Evolutionary conservation across 2,888 invertebrate genomes (phyloP).

Genomic region (Tanypteryx hageni): DNA sequence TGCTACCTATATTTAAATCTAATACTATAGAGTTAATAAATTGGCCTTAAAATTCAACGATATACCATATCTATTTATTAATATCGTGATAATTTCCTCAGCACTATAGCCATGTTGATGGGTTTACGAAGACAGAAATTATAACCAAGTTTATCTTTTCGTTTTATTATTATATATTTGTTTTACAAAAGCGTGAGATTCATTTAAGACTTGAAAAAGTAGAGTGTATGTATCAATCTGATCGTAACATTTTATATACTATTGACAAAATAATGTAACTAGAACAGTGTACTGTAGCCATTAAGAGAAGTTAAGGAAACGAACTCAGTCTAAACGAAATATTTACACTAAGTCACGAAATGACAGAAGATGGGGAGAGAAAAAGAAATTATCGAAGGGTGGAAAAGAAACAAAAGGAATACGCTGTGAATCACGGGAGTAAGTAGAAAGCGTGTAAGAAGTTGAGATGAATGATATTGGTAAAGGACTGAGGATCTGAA

Average conservation of each 20-base stretch:
- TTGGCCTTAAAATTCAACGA: no score
- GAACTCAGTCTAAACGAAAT: background rate
- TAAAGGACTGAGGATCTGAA: constrained; percentile 13
- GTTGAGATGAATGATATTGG: constrained; percentile 34
- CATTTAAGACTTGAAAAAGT: no score
- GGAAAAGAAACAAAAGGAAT: background rate
- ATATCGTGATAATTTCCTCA: no score
- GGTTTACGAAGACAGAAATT: no score
- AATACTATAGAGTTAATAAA: no score
- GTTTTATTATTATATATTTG: no score
- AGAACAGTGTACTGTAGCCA: background rate
- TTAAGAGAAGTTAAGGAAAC: background rate
- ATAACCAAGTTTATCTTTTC: no score
- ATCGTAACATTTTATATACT: background rate
- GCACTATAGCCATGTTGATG: no score
- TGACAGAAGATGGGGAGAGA: background rate
- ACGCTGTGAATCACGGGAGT: background rate
- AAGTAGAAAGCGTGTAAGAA: constrained; percentile 13
- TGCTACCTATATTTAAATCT: no score
- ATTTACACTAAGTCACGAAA: background rate
- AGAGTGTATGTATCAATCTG: background rate
- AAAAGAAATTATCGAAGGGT: background rate
- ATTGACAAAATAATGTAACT: background rate
- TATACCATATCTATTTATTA: no score
- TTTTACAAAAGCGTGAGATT: no score